Evolutionary conservation across 2,113 vertebrate genomes (phyloP).

Genomic region (Piliocolobus tephrosceles): DNA sequence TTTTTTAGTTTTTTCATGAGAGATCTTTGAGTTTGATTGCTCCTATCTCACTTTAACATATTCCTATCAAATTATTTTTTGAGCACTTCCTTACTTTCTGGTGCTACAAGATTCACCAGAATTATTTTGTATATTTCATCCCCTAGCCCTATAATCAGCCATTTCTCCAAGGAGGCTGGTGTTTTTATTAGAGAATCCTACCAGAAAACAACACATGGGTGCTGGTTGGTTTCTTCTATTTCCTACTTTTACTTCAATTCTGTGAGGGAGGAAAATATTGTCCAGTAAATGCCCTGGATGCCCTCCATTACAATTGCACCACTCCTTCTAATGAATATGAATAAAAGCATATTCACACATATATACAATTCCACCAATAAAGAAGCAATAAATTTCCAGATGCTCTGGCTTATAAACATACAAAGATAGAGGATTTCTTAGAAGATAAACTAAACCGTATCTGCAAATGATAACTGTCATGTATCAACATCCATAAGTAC

Average conservation of each 20-base stretch:
- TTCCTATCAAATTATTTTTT: neutral
- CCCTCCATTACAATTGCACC: neutral
- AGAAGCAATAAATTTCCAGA: conserved; percentile 13
- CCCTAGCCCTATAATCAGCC: neutral
- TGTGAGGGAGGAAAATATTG: neutral
- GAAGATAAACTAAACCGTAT: conserved; percentile 44
- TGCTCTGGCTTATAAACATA: neutral
- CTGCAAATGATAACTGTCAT: neutral
- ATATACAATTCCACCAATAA: neutral
- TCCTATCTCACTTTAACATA: neutral
- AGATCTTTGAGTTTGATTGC: neutral
- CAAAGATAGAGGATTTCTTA: neutral
- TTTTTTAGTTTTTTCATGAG: neutral
- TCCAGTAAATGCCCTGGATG: neutral
- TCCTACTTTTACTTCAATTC: neutral
- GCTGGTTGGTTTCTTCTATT: neutral
- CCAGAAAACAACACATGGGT: neutral
- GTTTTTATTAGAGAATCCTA: neutral
- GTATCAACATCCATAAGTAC: neutral
- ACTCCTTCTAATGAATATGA: neutral
- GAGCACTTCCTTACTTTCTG: neutral
- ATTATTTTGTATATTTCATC: neutral
- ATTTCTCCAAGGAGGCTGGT: neutral
- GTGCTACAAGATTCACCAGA: neutral
- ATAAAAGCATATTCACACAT: neutral